Conservation (phyloP, 2,888 invertebrate genomes). For the Cerceris ruficornis region DNA sequence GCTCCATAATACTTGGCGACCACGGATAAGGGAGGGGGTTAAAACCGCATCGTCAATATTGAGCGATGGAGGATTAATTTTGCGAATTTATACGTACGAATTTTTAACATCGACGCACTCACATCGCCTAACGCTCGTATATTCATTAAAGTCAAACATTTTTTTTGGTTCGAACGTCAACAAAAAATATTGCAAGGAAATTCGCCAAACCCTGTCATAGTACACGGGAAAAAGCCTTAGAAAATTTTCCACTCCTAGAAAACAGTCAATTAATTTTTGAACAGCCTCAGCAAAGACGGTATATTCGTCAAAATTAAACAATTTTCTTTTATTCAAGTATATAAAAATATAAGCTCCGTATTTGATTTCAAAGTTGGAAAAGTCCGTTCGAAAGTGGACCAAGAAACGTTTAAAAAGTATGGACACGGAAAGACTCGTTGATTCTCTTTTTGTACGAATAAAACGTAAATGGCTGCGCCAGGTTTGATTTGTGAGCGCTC, state of each 20-base stretch:
- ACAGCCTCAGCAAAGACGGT: too few relatives aligned
- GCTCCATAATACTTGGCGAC: constrained; percentile 63
- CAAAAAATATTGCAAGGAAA: too few relatives aligned
- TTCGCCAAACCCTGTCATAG: too few relatives aligned
- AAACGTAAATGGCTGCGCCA: constrained; percentile 40
- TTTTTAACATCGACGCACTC: not conserved
- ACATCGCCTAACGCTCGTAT: not conserved
- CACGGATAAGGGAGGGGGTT: constrained; percentile 7
- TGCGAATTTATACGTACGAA: constrained; percentile 15
- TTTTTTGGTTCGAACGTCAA: too few relatives aligned
- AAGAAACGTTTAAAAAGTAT: too few relatives aligned
- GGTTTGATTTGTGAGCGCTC: constrained; percentile 60
- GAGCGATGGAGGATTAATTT: constrained; percentile 27
- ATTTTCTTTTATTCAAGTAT: too few relatives aligned
- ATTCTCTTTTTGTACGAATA: not conserved
- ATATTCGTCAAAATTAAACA: too few relatives aligned
- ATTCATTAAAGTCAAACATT: not conserved
- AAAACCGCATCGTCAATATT: constrained; percentile 8
- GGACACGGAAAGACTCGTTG: not conserved
- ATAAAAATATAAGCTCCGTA: too few relatives aligned
- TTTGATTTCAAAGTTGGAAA: not conserved
- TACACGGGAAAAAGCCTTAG: too few relatives aligned
- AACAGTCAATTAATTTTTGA: too few relatives aligned
- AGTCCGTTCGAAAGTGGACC: not conserved
- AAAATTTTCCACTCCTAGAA: too few relatives aligned